A percentile compares a stretch with the other conserved stretches of the same genome.
Evolutionary conservation across 1,140 invertebrate species (phyloP).

Genomic region (Himalopsyche phryganea): DNA sequence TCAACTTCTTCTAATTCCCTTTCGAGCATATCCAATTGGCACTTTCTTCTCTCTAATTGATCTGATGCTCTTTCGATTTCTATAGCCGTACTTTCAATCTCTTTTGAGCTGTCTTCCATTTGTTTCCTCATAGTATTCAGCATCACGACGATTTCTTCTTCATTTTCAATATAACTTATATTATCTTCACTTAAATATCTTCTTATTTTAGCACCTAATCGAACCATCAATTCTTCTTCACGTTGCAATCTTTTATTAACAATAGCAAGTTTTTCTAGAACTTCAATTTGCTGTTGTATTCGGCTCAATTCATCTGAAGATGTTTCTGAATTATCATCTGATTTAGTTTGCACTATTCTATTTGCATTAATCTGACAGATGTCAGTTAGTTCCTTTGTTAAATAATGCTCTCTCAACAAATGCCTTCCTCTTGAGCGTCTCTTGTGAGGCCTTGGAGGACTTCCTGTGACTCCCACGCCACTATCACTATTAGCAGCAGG

Average conservation of each 20-base stretch:
- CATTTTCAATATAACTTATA: conserved; percentile 54
- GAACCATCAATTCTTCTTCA: conserved; percentile 65
- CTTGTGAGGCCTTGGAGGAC: conserved; percentile 50
- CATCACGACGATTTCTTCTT: conserved; percentile 45
- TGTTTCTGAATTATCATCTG: conserved; percentile 52
- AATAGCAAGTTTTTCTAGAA: conserved; percentile 67
- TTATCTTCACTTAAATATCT: conserved; percentile 60
- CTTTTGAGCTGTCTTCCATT: conserved; percentile 37
- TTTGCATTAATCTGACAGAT: conserved; percentile 50
- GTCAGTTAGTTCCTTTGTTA: conserved; percentile 51
- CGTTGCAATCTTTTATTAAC: conserved; percentile 68
- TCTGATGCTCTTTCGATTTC: conserved; percentile 66
- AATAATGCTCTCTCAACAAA: conserved; percentile 51
- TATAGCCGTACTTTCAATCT: conserved; percentile 57
- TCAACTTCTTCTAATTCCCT: conserved; percentile 62
- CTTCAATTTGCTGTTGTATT: conserved; percentile 59
- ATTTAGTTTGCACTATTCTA: conserved; percentile 45
- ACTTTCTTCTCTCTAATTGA: conserved; percentile 59
- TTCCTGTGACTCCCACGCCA: conserved; percentile 51
- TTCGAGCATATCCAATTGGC: conserved; percentile 60
- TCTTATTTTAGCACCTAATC: conserved; percentile 63
- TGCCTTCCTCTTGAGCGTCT: conserved; percentile 51
- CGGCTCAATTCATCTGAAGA: conserved; percentile 50
- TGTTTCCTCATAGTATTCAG: conserved; percentile 50
- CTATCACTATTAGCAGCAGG: conserved; percentile 58